A percentile compares a stretch with the other conserved stretches of the same genome.
Evolutionary conservation across 1,140 invertebrate species (phyloP).

Genomic region (Chironomus striatipennis): DNA sequence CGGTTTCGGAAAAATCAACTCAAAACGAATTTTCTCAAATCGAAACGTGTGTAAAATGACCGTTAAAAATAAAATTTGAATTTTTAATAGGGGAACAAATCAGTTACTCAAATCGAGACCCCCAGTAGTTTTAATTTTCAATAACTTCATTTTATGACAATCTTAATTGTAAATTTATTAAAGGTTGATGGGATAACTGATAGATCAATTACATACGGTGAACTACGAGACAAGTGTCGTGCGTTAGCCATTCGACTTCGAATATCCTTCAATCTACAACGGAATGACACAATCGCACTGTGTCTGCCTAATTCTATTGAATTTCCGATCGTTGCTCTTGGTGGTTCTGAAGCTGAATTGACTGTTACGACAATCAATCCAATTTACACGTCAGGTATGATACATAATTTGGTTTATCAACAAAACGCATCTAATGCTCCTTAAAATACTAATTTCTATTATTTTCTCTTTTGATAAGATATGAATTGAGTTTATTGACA

Average conservation of each 20-base stretch:
- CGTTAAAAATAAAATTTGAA: too few relatives aligned
- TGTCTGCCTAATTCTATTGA: conserved; percentile 72
- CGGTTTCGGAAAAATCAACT: too few relatives aligned
- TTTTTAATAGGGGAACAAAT: too few relatives aligned
- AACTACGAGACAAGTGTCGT: conserved; percentile 52
- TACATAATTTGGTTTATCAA: conserved; percentile 22
- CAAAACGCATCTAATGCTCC: not conserved
- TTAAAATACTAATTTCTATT: not conserved
- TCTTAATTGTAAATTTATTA: too few relatives aligned
- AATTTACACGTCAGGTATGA: conserved; percentile 65
- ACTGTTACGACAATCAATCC: conserved; percentile 71
- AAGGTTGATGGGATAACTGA: conserved; percentile 63
- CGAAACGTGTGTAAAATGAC: too few relatives aligned
- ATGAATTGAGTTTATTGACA: not conserved
- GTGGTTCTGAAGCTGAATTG: conserved; percentile 57
- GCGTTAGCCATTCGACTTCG: conserved; percentile 59
- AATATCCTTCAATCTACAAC: conserved; percentile 53
- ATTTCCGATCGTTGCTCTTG: conserved; percentile 57
- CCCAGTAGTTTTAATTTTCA: too few relatives aligned
- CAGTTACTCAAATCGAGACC: too few relatives aligned
- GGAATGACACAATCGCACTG: conserved; percentile 61
- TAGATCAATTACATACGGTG: conserved; percentile 57
- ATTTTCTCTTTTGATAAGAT: not conserved
- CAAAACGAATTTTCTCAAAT: too few relatives aligned
- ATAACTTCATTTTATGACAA: too few relatives aligned